Conservation (phyloP, 37 sponge, comb jelly and placozoan species). For the Hormiphora californensis region DNA sequence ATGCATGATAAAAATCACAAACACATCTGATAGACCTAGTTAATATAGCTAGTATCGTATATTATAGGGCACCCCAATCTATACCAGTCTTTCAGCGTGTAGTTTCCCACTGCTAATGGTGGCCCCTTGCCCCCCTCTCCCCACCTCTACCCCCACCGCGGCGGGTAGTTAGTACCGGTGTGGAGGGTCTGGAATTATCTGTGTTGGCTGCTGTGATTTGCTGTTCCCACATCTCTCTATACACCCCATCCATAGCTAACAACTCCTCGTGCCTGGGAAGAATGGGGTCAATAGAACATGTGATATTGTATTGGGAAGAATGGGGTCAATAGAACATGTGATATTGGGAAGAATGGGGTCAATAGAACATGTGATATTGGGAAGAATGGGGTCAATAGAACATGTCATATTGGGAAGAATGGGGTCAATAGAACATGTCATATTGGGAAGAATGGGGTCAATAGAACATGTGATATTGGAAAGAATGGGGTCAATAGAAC, state of each 20-base stretch:
- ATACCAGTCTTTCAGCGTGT: no score
- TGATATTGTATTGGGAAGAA: no score
- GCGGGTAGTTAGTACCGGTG: no score
- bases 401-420: background rate
- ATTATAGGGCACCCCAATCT: no score
- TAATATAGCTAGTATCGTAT: no score
- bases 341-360: no score
- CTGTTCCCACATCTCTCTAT: conserved; percentile 83
- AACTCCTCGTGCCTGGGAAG: conserved; percentile 69
- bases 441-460: background rate
- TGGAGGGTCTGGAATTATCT: no score
- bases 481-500: conserved; percentile 62
- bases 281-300: conserved; percentile 66
- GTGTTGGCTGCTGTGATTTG: conserved; percentile 65
- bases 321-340: background rate
- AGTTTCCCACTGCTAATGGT: no score
- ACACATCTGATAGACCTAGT: no score
- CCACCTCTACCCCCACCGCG: no score
- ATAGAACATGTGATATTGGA: background rate
- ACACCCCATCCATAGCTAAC: conserved; percentile 65
- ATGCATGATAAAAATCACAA: no score
- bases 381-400: background rate
- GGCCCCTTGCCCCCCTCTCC: no score
- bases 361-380: background rate
- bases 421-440: background rate